Base-by-base conservation (phyloP, 2,888 invertebrate genomes). In the Dolomedes plantarius region DNA sequence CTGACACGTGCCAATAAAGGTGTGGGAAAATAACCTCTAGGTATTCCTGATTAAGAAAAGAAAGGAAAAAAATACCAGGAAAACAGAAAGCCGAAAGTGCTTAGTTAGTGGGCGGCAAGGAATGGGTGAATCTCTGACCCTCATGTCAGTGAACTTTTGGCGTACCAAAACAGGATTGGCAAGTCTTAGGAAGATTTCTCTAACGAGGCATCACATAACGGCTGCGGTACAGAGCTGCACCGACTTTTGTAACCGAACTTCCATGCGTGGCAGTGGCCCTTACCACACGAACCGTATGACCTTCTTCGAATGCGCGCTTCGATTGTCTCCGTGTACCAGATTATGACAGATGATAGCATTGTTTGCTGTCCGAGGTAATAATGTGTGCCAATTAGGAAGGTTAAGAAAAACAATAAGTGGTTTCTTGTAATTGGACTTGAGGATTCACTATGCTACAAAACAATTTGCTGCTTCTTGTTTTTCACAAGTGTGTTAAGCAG, bases 21-120 rank as follows among this genome's bases (percentile, higher is more conserved):
- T 56, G 56, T 23, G 56, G 16, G 23, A 23, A 23, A 56, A 16
- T 46, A 46, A 56, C 56, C 5, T 56, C 23, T 23, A 16, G 56
- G 23, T 56, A 23, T 56, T 46, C 16, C 1, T 56, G 56, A 56
- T 56, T 56, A 23, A 3, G 23, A 56, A 56, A 46, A 16, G 16
- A 46, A 46, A 46, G n/a, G 16, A 16, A 46, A 46, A 5, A 16
- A 46, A 2, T 2, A 13, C 2, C 2, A 46, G 23, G 7, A 5
- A 56, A 6, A 23, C 56, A 56, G 1, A 56, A 2, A 23, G 56
- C 23, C 16, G 6, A 9, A 23, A 56, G 56, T 56, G 23, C 23
- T 23, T 56, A n/a, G 56, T 19, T 56, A 56, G 56, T 56, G 56
- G 56, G 56, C 19, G 56, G 56, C 56, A 56, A 23, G 56, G 56